A percentile compares a stretch with the other conserved stretches of the same genome.
Conservation (phyloP, 2,797 vertebrate species). For the Trachops cirrhosus region DNA sequence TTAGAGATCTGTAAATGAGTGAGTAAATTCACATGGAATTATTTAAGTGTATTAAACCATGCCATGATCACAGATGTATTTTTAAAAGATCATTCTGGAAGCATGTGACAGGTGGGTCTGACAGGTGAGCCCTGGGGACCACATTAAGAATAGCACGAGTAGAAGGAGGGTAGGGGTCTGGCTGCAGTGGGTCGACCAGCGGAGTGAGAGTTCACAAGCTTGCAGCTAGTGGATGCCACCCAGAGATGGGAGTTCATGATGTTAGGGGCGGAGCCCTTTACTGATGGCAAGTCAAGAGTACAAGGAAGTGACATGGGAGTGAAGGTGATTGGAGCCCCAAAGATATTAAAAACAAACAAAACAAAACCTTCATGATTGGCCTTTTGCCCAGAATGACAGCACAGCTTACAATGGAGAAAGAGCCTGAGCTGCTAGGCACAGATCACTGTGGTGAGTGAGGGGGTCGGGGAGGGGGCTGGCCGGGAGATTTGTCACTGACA, state of each 20-base stretch:
- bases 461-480: background rate
- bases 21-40: background rate
- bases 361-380: background rate
- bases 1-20: background rate
- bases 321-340: background rate
- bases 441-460: background rate
- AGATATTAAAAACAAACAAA: background rate
- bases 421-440: background rate
- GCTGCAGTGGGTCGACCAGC: rapidly evolving
- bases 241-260: background rate
- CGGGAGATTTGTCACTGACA: background rate
- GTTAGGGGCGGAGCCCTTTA: background rate
- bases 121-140: background rate
- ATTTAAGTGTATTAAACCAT: background rate
- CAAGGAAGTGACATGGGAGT: background rate
- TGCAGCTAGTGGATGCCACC: background rate
- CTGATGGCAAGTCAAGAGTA: background rate
- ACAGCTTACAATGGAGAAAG: background rate
- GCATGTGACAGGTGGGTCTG: too few species aligned
- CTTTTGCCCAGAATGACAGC: background rate
- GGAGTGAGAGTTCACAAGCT: rapidly evolving
- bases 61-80: background rate
- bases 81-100: background rate
- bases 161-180: background rate
- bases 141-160: rapidly evolving